phyloP scores from a whole-genome alignment of 2,113 vertebrate species.

The Aleadryas rufinucha region DNA sequence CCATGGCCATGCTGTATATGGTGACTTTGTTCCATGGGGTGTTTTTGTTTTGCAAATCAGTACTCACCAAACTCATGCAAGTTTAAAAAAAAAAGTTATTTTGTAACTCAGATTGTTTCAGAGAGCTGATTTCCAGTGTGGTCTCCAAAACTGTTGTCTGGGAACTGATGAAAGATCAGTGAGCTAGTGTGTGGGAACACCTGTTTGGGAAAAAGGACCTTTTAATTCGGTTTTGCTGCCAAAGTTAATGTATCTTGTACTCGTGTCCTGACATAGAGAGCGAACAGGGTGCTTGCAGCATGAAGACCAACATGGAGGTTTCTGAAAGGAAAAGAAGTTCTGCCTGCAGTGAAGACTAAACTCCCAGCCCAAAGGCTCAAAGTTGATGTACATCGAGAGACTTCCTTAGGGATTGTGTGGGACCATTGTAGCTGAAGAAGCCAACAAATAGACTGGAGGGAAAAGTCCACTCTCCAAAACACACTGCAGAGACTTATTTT shows the following conservation, averaged over 20 bases:
- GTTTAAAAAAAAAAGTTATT: neutral
- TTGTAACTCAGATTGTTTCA: neutral
- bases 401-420: neutral
- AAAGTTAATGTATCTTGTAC: neutral
- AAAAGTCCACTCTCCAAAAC: neutral
- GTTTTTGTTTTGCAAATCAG: neutral
- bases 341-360: neutral
- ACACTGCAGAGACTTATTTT: neutral
- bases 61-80: neutral
- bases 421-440: neutral
- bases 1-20: neutral
- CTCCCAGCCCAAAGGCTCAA: neutral
- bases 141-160: neutral
- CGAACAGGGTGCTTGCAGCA: neutral
- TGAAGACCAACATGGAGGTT: neutral
- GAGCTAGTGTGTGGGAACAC: neutral
- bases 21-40: neutral
- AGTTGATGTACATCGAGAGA: neutral
- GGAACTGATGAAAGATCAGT: neutral
- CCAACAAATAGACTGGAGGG: neutral
- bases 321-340: neutral
- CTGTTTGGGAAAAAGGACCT: neutral
- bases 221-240: neutral
- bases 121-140: neutral
- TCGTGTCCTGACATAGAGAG: neutral